phyloP scores from a whole-genome alignment of 2,797 vertebrate genomes.

The Pseudochirops corinnae region DNA sequence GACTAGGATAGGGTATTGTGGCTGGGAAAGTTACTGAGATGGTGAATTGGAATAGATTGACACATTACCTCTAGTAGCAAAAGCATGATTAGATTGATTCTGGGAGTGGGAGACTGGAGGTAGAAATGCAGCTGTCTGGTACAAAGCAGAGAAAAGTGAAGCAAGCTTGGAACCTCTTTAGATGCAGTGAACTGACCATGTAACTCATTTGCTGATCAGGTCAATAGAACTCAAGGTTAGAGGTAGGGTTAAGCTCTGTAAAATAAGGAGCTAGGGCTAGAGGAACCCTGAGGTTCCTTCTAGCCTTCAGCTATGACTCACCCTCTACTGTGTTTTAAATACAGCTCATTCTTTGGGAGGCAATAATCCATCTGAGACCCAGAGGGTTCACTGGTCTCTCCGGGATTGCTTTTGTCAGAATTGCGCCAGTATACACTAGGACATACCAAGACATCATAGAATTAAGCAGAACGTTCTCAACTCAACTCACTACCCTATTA shows the following conservation, averaged over 20 bases:
- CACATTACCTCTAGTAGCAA: neutral
- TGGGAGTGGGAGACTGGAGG: neutral
- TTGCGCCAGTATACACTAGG: neutral
- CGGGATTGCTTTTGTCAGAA: neutral
- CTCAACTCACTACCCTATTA: neutral
- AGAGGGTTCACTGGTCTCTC: neutral
- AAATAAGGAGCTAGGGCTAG: neutral
- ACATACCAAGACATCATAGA: conserved; percentile 8
- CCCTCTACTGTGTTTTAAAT: neutral
- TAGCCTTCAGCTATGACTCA: neutral
- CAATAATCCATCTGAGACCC: neutral
- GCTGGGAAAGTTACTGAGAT: neutral
- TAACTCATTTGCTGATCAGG: neutral
- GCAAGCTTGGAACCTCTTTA: neutral
- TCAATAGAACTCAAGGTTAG: neutral
- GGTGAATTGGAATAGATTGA: neutral
- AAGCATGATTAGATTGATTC: neutral
- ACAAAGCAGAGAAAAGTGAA: neutral
- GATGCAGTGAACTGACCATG: neutral
- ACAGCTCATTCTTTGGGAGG: neutral
- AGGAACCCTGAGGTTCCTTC: neutral
- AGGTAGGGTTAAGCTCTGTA: neutral
- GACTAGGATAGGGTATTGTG: neutral
- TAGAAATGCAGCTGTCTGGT: too few species aligned
- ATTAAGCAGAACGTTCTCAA: neutral